Conservation (phyloP, 2,113 vertebrate genomes). For the Parus major region DNA sequence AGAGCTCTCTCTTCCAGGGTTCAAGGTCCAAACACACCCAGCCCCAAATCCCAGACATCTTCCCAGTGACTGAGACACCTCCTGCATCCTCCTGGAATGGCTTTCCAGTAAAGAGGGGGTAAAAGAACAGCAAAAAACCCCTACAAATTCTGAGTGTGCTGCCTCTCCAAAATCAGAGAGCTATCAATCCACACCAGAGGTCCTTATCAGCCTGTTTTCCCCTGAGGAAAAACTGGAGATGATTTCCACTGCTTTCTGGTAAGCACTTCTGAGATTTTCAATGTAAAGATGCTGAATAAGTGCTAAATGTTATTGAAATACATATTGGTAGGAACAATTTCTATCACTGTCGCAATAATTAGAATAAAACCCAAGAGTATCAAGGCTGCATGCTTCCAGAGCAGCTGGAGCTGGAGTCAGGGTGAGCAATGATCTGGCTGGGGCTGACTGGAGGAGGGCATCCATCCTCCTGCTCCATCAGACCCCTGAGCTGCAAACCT, state of each 20-base stretch:
- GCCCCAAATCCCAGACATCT: not conserved
- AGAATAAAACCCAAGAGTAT: not conserved
- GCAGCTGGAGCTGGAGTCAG: not conserved
- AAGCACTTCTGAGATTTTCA: not conserved
- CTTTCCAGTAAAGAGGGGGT: not conserved
- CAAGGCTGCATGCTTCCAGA: not conserved
- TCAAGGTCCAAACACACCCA: not conserved
- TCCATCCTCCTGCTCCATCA: not conserved
- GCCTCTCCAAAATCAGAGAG: not conserved
- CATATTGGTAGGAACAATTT: not conserved
- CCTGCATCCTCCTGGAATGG: not conserved
- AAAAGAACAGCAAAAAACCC: not conserved
- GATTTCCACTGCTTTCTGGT: not conserved
- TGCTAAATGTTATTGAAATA: not conserved
- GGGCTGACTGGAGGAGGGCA: not conserved
- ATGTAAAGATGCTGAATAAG: not conserved
- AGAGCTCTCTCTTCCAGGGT: not conserved
- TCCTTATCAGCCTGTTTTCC: not conserved
- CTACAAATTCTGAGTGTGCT: not conserved
- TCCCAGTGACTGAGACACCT: not conserved
- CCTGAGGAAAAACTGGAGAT: not conserved
- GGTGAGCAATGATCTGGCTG: not conserved
- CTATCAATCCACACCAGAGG: not conserved
- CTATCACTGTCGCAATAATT: not conserved
- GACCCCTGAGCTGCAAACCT: not conserved